A percentile compares a stretch with the other conserved stretches of the same genome.
These are phyloP conservation scores for Pristionchus japonicus DNA, from an alignment of 2,888 invertebrate genomes.

Conservation along the genomic window DNA sequence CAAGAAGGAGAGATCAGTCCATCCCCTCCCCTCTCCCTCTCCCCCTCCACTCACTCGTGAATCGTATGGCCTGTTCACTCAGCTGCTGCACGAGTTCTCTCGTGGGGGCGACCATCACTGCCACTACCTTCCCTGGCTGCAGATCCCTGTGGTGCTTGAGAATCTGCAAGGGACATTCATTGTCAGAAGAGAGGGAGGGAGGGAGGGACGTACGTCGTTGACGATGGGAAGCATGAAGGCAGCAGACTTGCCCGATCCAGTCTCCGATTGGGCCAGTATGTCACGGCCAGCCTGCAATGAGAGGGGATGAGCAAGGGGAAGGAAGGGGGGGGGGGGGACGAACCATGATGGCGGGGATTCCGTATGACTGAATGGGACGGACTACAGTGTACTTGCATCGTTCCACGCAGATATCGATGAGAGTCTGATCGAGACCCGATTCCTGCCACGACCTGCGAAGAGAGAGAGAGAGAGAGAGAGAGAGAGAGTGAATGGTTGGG, in stretches of 20 bases:
- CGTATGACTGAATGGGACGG: constrained; percentile 35
- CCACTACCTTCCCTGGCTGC: constrained; percentile 77
- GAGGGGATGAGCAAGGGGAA: background rate
- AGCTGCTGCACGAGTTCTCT: constrained; percentile 92
- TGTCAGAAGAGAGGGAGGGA: background rate
- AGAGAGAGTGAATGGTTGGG: background rate
- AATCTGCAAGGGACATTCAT: background rate
- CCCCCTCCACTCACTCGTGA: constrained; percentile 43
- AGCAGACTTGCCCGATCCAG: constrained; percentile 97
- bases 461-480: too few species aligned
- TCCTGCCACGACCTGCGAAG: constrained; percentile 59
- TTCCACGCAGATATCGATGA: constrained; percentile 50
- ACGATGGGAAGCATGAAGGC: constrained; percentile 93
- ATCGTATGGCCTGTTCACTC: constrained; percentile 74
- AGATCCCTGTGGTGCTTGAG: background rate
- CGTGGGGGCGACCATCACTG: constrained; percentile 90
- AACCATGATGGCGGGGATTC: constrained; percentile 38
- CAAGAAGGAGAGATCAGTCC: background rate
- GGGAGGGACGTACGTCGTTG: constrained; percentile 76
- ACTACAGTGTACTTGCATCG: constrained; percentile 43
- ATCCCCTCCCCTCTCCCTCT: constrained; percentile 25
- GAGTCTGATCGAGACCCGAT: constrained; percentile 51
- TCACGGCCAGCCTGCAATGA: constrained; percentile 81
- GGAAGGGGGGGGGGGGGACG: background rate
- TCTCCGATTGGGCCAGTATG: constrained; percentile 97